Evolutionary conservation across 2,797 vertebrate genomes (phyloP), one percentile per base, ranked within the genome.

Genomic region (Rhadinocentrus ornatus): DNA sequence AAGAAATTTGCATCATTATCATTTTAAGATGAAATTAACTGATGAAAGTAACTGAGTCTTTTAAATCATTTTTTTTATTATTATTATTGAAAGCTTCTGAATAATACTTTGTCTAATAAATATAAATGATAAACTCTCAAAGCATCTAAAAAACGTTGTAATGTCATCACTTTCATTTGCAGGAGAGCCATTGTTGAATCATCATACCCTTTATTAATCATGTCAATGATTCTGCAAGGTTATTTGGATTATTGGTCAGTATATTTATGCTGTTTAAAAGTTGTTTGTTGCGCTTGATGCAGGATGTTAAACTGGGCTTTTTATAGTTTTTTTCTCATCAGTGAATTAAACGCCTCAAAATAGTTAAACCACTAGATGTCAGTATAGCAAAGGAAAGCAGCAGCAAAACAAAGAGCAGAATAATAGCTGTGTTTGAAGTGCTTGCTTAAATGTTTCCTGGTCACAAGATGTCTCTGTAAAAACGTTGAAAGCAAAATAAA

Each of bases 361-460:
- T 77, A 13, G 3, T 24, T 0, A 10, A 2, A 35, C 78, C 91
- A 83, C 22, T 64, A 89, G 91, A 68, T 88, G 91, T 65, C 92
- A 90, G 83, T 73, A 86, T 1, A 69, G 71, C 48, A n/a, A 0
- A 67, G 80, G 57, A 20, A 69, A 87, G 44, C 24, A 20, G 24
- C 46, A 39, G 50, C 29, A 39, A 2, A 35, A 35, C 11, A 2
- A 53, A 9, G 5, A 8, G 55, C 55, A 69, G 27, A 34, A 7
- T 26, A 18, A 62, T 31, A 7, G 2, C n/a, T 29, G 15, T 32
- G 20, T 56, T 71, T 72, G 64, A 44, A 69, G 20, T 53, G 54
- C 64, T 27, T 41, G 24, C 68, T 60, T 34, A 70, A 74, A 67
- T 66, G 83, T 81, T 72, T 90, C 81, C 67, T 85, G 81, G 75